Base-by-base conservation (phyloP, 2,888 invertebrate genomes). In the Andrena camellia region DNA sequence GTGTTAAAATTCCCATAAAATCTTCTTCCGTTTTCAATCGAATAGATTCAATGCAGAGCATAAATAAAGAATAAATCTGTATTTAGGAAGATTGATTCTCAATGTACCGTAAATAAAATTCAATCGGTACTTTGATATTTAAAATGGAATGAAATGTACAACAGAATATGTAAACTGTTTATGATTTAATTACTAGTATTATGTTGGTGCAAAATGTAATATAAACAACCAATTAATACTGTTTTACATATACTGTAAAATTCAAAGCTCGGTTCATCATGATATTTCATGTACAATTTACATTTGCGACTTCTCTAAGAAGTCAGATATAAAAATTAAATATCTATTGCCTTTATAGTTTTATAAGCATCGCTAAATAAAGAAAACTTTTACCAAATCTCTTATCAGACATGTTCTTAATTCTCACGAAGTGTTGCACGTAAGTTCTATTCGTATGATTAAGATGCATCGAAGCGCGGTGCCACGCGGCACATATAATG, bases 291-390 rank as follows among this genome's bases (percentile, higher is more conserved):
- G 63, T 88, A 88, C 42, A 42, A 42, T 89, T 86, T 88, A 88
- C 89, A 89, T 77, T 73, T 42, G 23, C 42, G 54, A 80, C 63
- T 83, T 71, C 54, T 75, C 62, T 78, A 82, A 78, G 74, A 83
- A 77, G 76, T 78, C 50, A 63, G 70, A 87, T 87, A 84, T 84
- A 87, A 88, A 88, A 89, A 89, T 89, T 86, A 87, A 89, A 83
- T 83, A 78, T 81, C 77, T 76, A 84, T 81, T 84, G 81, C 75
- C 54, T 81, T 71, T 48, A 79, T 74, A 77, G 69, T 69, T 72
- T 76, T 59, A 42, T 62, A 87, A 87, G 75, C 72, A 64, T 78
- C 68, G 17, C 31, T 81, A 85, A 84, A 78, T 62, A 68, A 68
- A 82, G 42, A 48, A 26, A 73, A 77, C 48, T n/a, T 62, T 82